Conservation (phyloP, 37 sponge, comb jelly and placozoan genomes). For the Axinella damicornis region DNA sequence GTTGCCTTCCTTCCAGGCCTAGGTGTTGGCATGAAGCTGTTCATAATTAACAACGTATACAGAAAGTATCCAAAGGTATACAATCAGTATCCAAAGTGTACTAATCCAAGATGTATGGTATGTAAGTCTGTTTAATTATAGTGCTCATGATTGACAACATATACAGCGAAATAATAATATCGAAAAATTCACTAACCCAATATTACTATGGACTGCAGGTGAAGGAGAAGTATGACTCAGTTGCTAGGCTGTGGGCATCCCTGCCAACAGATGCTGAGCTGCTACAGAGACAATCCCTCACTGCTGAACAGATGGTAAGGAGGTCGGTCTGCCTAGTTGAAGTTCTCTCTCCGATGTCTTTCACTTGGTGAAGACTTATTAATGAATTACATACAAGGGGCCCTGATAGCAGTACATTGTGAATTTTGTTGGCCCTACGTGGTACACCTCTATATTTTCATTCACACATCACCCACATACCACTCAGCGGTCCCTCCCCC, state of each 20-base stretch:
- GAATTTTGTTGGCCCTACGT: no score
- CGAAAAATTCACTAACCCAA: no score
- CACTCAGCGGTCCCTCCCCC: background rate
- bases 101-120: no score
- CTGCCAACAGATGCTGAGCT: slow-evolving; percentile 82
- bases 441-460: slow-evolving; percentile 10
- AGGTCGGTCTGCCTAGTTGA: background rate
- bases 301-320: slow-evolving; percentile 56
- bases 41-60: slow-evolving; percentile 80
- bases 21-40: slow-evolving; percentile 72
- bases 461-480: background rate
- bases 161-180: no score
- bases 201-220: slow-evolving; percentile 34
- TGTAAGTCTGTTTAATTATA: no score
- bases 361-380: no score
- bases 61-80: slow-evolving; percentile 86
- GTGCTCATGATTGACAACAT: no score
- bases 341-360: slow-evolving; percentile 30
- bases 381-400: no score
- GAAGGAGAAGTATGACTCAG: slow-evolving; percentile 79
- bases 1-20: slow-evolving; percentile 44
- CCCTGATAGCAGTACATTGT: no score
- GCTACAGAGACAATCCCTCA: slow-evolving; percentile 46
- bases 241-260: slow-evolving; percentile 67
- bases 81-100: background rate